Evolutionary conservation across 2,888 invertebrate genomes (phyloP).

Genomic region (Agapostemon virescens): DNA sequence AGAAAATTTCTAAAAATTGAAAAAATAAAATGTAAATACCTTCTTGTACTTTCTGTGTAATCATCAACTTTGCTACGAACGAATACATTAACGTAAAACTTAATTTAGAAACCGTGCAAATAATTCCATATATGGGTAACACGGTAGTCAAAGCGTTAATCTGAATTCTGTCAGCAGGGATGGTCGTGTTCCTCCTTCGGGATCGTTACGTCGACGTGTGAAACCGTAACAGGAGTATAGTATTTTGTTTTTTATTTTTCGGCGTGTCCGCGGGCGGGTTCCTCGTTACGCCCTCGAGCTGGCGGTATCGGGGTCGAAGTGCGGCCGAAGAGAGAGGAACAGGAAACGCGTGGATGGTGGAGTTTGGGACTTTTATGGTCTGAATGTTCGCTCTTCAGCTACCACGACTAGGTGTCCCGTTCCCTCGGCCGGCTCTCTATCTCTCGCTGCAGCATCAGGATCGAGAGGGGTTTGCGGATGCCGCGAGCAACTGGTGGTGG

Average conservation of each 20-base stretch:
- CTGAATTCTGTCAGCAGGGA: conserved; percentile 33
- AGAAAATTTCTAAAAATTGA: no score
- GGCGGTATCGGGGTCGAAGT: conserved; percentile 56
- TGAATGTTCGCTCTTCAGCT: conserved; percentile 47
- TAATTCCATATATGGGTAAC: no score
- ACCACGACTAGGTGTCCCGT: conserved; percentile 25
- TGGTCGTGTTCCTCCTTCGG: conserved; percentile 34
- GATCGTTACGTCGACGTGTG: conserved; percentile 40
- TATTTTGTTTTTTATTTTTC: conserved; percentile 23
- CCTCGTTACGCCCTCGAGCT: conserved; percentile 51
- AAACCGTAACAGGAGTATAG: conserved; percentile 41
- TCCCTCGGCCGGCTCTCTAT: neutral
- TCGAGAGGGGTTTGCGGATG: conserved; percentile 68
- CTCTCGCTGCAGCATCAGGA: conserved; percentile 42
- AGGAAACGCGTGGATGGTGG: conserved; percentile 48
- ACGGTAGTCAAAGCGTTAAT: no score
- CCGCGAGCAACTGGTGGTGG: conserved; percentile 81
- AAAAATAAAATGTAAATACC: no score
- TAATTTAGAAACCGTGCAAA: no score
- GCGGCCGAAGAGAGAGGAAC: conserved; percentile 43
- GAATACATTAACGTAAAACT: no score
- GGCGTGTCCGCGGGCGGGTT: conserved; percentile 8
- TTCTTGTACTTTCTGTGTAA: no score
- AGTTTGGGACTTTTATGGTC: conserved; percentile 75
- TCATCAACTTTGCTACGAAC: no score